Evolutionary conservation across 2,113 vertebrate genomes (phyloP).

Genomic region (Entosphenus tridentatus): DNA sequence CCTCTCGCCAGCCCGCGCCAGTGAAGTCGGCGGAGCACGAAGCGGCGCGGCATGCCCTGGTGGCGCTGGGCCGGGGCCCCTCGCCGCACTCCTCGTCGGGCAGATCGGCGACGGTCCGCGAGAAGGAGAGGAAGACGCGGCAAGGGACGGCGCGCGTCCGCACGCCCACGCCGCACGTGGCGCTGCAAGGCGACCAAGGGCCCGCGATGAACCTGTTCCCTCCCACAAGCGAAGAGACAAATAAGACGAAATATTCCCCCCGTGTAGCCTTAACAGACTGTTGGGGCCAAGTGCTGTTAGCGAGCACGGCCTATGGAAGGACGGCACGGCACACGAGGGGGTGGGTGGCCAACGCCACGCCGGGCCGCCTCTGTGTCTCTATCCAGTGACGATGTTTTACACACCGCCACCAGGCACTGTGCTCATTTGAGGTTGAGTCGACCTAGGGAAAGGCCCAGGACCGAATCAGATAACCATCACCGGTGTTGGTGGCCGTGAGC

Average conservation of each 20-base stretch:
- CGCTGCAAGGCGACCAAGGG: slow-evolving; percentile 57
- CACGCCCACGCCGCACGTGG: slow-evolving; percentile 36
- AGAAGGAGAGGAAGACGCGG: slow-evolving; percentile 44
- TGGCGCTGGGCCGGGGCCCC: slow-evolving; percentile 20
- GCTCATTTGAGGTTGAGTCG: too few relatives aligned
- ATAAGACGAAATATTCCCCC: background rate
- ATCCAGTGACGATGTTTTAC: too few relatives aligned
- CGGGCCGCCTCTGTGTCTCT: too few relatives aligned
- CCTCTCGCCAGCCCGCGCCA: background rate
- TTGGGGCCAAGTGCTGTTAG: too few relatives aligned
- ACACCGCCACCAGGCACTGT: too few relatives aligned
- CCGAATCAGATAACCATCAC: too few relatives aligned
- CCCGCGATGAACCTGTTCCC: slow-evolving; percentile 31
- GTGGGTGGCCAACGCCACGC: too few relatives aligned
- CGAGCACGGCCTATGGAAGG: too few relatives aligned
- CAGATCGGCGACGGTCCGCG: slow-evolving; percentile 48
- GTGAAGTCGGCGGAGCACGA: slow-evolving; percentile 18
- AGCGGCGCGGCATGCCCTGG: slow-evolving; percentile 27
- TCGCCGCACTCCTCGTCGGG: slow-evolving; percentile 48
- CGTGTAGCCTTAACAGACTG: background rate
- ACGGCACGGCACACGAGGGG: too few relatives aligned
- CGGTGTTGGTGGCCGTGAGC: too few relatives aligned
- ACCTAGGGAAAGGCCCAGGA: too few relatives aligned
- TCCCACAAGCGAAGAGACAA: slow-evolving; percentile 13
- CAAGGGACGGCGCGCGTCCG: slow-evolving; percentile 48